These are phyloP conservation scores for Xenops minutus DNA, from an alignment of 2,797 vertebrate species.

Conservation along the genomic window DNA sequence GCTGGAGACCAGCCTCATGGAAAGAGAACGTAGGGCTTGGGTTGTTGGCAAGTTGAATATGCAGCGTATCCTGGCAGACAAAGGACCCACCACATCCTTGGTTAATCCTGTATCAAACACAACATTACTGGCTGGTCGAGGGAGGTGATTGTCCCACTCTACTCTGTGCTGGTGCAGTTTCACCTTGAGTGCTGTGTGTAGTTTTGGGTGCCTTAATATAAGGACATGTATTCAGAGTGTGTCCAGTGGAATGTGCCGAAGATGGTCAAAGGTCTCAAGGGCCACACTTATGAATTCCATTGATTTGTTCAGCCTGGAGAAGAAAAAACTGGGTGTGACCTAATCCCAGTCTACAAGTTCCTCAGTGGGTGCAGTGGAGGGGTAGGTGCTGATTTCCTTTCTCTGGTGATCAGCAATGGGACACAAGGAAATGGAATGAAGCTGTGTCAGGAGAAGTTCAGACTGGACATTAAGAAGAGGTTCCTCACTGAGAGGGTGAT, in stretches of 20 bases:
- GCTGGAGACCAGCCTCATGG: rapidly evolving
- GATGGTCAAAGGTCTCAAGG: background rate
- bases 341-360: background rate
- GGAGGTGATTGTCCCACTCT: background rate
- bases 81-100: background rate
- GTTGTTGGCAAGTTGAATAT: background rate
- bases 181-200: background rate
- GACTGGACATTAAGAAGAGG: background rate
- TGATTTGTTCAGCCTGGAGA: background rate
- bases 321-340: background rate
- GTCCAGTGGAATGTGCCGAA: background rate
- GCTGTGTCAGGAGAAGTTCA: background rate
- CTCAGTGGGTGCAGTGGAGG: rapidly evolving
- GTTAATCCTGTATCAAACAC: background rate
- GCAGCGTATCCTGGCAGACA: background rate
- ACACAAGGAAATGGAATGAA: background rate
- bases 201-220: background rate
- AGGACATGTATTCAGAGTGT: too few relatives aligned
- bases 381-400: background rate
- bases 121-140: background rate
- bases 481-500: background rate
- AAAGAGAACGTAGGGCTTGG: background rate
- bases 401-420: background rate
- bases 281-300: background rate
- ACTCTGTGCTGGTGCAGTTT: rapidly evolving